These are phyloP conservation scores for Ophonus ardosiacus DNA, from an alignment of 2,888 invertebrate genomes.

Conservation along the genomic window DNA sequence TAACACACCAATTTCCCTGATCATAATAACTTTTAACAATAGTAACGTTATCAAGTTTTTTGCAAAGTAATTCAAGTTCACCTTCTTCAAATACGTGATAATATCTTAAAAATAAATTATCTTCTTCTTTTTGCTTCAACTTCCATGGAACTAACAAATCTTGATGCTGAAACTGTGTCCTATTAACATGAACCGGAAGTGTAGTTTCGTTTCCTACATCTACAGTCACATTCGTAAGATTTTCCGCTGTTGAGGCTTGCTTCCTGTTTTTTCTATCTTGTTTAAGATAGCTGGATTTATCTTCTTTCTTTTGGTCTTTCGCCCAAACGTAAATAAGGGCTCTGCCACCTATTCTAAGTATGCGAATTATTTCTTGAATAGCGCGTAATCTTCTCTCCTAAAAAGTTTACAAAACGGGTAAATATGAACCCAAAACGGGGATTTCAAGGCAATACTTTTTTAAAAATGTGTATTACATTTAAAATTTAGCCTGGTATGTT, in stretches of 20 bases:
- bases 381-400: constrained; percentile 86
- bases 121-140: constrained; percentile 75
- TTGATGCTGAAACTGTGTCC: constrained; percentile 92
- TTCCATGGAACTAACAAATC: constrained; percentile 99
- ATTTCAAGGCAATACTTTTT: too few relatives aligned
- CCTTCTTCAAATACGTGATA: constrained; percentile 95
- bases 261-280: constrained; percentile 78
- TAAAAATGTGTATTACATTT: too few relatives aligned
- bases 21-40: constrained; percentile 90
- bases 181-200: constrained; percentile 92
- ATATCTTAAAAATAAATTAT: constrained; percentile 85
- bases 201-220: constrained; percentile 69
- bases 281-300: constrained; percentile 84
- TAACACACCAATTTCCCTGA: constrained; percentile 97
- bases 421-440: background rate
- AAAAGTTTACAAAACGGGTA: constrained; percentile 63
- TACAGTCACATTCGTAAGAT: constrained; percentile 68
- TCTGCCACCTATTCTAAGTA: constrained; percentile 85
- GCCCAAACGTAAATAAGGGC: constrained; percentile 98
- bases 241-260: constrained; percentile 69
- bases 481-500: too few relatives aligned
- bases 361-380: constrained; percentile 85
- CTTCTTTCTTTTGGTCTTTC: constrained; percentile 86
- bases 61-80: constrained; percentile 85
- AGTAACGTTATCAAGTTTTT: constrained; percentile 76